Percentiles rank a stretch among this genome's conserved stretches.
These are phyloP conservation scores for Drosophila aldrichi DNA, from an alignment of 2,888 invertebrate genomes.

Conservation along the genomic window DNA sequence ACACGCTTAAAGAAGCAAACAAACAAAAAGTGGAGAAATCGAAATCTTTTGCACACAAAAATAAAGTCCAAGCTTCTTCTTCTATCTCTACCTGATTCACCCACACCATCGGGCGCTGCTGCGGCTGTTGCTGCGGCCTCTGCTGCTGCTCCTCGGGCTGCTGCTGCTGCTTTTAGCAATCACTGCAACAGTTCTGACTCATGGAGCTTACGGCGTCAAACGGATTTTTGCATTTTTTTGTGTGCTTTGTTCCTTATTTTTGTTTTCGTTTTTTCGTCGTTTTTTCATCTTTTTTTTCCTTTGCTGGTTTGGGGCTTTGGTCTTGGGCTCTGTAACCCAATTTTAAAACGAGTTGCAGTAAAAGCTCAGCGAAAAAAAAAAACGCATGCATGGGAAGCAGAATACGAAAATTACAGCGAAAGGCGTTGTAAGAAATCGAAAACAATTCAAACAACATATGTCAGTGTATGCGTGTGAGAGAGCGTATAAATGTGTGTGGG, in stretches of 20 bases:
- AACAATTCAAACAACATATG: constrained; percentile 73
- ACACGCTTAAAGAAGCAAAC: constrained; percentile 57
- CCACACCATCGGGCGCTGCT: constrained; percentile 9
- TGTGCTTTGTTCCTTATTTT: constrained; percentile 28
- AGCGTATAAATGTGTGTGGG: background rate
- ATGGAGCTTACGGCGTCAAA: constrained; percentile 75
- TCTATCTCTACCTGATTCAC: constrained; percentile 11
- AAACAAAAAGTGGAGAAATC: constrained; percentile 65
- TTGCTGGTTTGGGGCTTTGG: constrained; percentile 56
- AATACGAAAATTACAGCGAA: constrained; percentile 74
- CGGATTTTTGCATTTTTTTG: constrained; percentile 75
- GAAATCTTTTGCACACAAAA: constrained; percentile 54
- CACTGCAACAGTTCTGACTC: constrained; percentile 75
- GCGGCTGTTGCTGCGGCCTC: constrained; percentile 5
- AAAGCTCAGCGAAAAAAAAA: constrained; percentile 38
- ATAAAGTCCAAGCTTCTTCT: constrained; percentile 43
- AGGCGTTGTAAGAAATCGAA: constrained; percentile 70
- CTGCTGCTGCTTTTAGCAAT: constrained; percentile 52
- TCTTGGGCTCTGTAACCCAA: constrained; percentile 73
- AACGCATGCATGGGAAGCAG: constrained; percentile 53
- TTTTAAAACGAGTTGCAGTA: constrained; percentile 70
- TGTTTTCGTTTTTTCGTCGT: constrained; percentile 18
- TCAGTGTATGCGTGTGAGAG: constrained; percentile 4
- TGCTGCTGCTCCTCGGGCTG: constrained; percentile 4
- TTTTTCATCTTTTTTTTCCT: constrained; percentile 20